Conservation (phyloP, 2,113 vertebrate species). For the Mastomys natalensis region DNA sequence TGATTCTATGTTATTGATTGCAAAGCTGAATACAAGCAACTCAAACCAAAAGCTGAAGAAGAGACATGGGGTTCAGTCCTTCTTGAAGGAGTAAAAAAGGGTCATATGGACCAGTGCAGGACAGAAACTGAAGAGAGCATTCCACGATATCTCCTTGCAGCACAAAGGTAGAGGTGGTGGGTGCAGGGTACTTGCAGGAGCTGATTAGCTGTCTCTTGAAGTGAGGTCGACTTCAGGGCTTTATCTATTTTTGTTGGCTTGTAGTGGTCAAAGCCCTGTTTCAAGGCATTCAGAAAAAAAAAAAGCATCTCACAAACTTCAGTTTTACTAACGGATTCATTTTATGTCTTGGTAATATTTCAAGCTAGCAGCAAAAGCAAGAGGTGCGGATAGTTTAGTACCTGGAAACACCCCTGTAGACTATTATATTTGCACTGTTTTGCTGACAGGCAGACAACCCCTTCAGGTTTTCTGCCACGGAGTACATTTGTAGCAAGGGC, state of each 20-base stretch:
- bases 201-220: no score
- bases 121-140: no score
- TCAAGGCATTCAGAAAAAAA: slow-evolving; percentile 48
- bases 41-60: no score
- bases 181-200: no score
- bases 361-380: slow-evolving; percentile 46
- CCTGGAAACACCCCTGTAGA: background rate
- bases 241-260: slow-evolving; percentile 54
- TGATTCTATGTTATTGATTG: no score
- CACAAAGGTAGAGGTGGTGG: no score
- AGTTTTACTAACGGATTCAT: slow-evolving; percentile 61
- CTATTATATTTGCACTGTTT: slow-evolving; percentile 39
- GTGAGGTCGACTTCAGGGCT: no score
- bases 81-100: no score
- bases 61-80: no score
- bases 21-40: no score
- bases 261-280: slow-evolving; percentile 50
- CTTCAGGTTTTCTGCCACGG: background rate
- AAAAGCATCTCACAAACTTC: slow-evolving; percentile 64
- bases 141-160: no score
- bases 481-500: background rate
- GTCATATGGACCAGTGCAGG: no score
- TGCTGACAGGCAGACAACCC: background rate
- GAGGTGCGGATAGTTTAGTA: slow-evolving; percentile 44
- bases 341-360: slow-evolving; percentile 67